A percentile compares a stretch with the other conserved stretches of the same genome.
phyloP scores from a whole-genome alignment of 2,113 vertebrate species.

The Panthera uncia region DNA sequence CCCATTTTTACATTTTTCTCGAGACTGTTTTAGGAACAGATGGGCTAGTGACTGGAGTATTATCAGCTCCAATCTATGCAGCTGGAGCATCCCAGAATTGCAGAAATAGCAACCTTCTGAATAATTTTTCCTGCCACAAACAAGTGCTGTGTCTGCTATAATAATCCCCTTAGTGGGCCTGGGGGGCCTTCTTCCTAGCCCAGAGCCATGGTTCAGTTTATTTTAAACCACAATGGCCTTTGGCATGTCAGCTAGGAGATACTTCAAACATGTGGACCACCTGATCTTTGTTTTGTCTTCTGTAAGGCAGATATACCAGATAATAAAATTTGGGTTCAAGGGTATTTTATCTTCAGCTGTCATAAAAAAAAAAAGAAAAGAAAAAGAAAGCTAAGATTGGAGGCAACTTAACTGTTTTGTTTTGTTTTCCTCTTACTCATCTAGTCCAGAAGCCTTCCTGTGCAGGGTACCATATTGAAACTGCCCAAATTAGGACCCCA shows the following conservation, averaged over 20 bases:
- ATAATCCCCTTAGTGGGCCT: constrained; percentile 62
- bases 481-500: not conserved
- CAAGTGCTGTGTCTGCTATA: constrained; percentile 78
- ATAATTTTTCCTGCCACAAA: constrained; percentile 78
- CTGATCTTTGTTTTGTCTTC: constrained; percentile 57
- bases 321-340: constrained; percentile 27
- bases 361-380: not conserved
- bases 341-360: constrained; percentile 36
- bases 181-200: constrained; percentile 68
- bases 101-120: constrained; percentile 79
- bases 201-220: constrained; percentile 63
- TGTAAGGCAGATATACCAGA: constrained; percentile 31
- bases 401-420: not conserved
- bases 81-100: constrained; percentile 78
- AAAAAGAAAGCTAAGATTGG: not conserved
- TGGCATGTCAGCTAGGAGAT: constrained; percentile 63
- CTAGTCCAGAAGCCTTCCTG: not conserved
- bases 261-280: constrained; percentile 38
- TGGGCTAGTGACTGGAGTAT: constrained; percentile 69
- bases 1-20: constrained; percentile 9
- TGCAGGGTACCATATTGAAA: not conserved
- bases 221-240: constrained; percentile 75
- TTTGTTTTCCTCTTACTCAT: not conserved
- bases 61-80: constrained; percentile 61
- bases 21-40: constrained; percentile 73